A percentile compares a stretch with the other conserved stretches of the same genome.
Conservation (phyloP, 2,888 invertebrate genomes). For the Metopia argyrocephala region DNA sequence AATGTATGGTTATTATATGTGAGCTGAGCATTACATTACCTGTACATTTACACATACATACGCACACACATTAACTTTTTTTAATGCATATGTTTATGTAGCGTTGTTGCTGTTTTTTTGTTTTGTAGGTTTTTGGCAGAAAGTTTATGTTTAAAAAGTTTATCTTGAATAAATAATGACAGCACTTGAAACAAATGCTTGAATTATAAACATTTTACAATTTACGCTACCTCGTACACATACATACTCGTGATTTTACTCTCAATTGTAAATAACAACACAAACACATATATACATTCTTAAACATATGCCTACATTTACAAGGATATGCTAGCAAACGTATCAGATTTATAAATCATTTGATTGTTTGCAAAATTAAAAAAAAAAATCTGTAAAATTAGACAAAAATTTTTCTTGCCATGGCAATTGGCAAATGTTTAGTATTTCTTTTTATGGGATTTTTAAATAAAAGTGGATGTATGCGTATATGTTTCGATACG, state of each 20-base stretch:
- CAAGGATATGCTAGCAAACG: background rate
- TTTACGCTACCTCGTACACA: background rate
- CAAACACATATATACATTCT: background rate
- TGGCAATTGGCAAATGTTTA: background rate
- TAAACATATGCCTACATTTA: background rate
- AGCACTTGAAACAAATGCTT: constrained; percentile 41
- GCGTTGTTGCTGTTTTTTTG: background rate
- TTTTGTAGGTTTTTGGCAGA: constrained; percentile 6
- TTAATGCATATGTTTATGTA: background rate
- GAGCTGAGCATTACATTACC: no score
- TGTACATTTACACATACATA: background rate
- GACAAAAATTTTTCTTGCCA: background rate
- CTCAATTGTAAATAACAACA: background rate
- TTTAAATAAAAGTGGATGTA: no score
- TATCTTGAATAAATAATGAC: constrained; percentile 56
- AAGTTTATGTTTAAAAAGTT: constrained; percentile 51
- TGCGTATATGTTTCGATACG: no score
- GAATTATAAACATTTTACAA: constrained; percentile 29
- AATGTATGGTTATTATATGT: background rate
- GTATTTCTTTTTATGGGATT: background rate
- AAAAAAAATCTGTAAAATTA: background rate
- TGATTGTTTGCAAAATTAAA: background rate
- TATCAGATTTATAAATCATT: background rate
- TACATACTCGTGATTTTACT: background rate
- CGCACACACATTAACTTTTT: background rate